A percentile compares a stretch with the other conserved stretches of the same genome.
Evolutionary conservation across 1,140 invertebrate species (phyloP).

Genomic region (Hyphantria cunea): DNA sequence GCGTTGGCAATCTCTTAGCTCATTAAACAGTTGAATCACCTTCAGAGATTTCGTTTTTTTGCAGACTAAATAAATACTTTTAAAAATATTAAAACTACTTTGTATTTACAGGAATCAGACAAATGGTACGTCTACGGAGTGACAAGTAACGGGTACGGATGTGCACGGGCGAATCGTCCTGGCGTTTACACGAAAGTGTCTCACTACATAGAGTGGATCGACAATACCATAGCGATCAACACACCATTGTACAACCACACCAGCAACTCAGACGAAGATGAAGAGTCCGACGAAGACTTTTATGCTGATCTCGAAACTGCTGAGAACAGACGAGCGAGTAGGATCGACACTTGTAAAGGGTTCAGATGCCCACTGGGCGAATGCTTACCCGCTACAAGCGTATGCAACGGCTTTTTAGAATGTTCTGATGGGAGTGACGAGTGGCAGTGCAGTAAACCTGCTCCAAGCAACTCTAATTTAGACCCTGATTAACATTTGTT

Average conservation of each 20-base stretch:
- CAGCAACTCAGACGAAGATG: conserved; percentile 47
- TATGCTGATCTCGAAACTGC: conserved; percentile 73
- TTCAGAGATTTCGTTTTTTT: no score
- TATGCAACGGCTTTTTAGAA: conserved; percentile 90
- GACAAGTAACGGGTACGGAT: conserved; percentile 94
- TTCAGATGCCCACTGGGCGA: conserved; percentile 89
- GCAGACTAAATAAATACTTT: no score
- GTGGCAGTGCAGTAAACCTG: conserved; percentile 68
- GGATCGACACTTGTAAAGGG: conserved; percentile 83
- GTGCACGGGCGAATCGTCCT: conserved; percentile 90
- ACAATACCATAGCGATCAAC: conserved; percentile 78
- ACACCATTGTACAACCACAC: conserved; percentile 49
- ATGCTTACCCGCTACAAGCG: conserved; percentile 86
- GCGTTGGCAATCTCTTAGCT: no score
- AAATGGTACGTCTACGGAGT: conserved; percentile 87
- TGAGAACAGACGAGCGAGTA: conserved; percentile 64
- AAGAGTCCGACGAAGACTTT: conserved; percentile 66
- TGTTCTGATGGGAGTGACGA: conserved; percentile 90
- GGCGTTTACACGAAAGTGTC: conserved; percentile 94
- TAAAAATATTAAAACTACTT: no score
- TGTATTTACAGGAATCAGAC: conserved; percentile 75
- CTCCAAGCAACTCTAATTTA: conserved; percentile 46
- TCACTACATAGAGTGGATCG: conserved; percentile 90
- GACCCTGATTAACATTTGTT: conserved; percentile 51
- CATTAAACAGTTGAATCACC: no score